Conservation (phyloP, 2,888 invertebrate species). For the Torymus tubicola region DNA sequence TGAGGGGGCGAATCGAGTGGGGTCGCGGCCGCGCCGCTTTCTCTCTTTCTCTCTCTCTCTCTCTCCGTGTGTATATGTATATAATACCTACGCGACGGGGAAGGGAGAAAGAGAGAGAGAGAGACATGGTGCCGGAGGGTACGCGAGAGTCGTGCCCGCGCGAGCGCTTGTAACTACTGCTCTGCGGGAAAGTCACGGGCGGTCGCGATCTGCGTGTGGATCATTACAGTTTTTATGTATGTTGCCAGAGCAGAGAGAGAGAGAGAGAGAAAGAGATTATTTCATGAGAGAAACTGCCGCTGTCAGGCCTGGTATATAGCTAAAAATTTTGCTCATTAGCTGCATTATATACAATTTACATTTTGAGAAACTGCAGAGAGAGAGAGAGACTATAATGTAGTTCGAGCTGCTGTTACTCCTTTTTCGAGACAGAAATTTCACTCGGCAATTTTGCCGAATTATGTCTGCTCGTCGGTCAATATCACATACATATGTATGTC, state of each 20-base stretch:
- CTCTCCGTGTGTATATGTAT: constrained; percentile 24
- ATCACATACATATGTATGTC: too few species aligned
- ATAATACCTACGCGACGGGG: constrained; percentile 57
- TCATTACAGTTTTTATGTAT: not conserved
- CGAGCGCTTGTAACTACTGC: constrained; percentile 11
- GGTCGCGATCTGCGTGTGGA: not conserved
- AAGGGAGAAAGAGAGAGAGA: constrained; percentile 19
- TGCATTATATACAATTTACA: constrained; percentile 4
- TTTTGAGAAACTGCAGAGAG: too few species aligned
- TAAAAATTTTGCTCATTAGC: constrained; percentile 5
- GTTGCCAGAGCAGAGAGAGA: too few species aligned
- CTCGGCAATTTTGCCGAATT: too few species aligned
- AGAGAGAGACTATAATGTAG: too few species aligned
- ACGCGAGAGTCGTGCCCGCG: not conserved
- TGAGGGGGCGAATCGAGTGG: constrained; percentile 87
- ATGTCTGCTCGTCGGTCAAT: too few species aligned
- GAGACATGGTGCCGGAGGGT: not conserved
- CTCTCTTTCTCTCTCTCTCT: constrained; percentile 49
- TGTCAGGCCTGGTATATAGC: constrained; percentile 1
- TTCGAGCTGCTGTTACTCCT: too few species aligned
- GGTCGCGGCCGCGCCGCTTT: constrained; percentile 75
- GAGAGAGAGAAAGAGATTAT: too few species aligned
- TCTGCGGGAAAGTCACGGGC: not conserved
- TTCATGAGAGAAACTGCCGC: not conserved
- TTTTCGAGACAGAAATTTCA: too few species aligned